phyloP scores from a whole-genome alignment of 2,797 vertebrate species.

The Lates japonicus region DNA sequence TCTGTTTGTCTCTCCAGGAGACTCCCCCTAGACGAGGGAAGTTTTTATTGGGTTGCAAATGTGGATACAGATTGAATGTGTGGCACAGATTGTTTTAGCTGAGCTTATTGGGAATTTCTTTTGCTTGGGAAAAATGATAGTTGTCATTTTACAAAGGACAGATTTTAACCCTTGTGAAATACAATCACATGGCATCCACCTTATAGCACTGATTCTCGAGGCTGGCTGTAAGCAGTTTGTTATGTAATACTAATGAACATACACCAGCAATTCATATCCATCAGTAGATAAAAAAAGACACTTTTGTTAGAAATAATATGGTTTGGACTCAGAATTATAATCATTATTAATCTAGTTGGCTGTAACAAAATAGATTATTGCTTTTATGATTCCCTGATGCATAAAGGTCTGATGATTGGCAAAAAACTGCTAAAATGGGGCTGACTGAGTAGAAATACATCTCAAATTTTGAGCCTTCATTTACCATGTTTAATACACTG shows the following conservation, averaged over 20 bases:
- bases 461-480: conserved; percentile 20
- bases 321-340: conserved; percentile 29
- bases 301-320: conserved; percentile 3
- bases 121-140: conserved; percentile 13
- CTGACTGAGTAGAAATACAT: conserved; percentile 13
- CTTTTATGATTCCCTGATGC: conserved; percentile 19
- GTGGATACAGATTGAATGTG: conserved; percentile 20
- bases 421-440: conserved; percentile 16
- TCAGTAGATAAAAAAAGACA: conserved; percentile 14
- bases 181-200: conserved; percentile 6
- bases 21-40: background rate
- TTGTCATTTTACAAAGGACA: conserved; percentile 20
- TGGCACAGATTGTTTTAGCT: background rate
- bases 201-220: conserved; percentile 4
- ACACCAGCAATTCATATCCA: conserved; percentile 21
- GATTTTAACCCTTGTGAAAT: conserved; percentile 12
- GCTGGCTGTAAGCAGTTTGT: conserved; percentile 3
- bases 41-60: conserved; percentile 16
- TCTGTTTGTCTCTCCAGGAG: conserved; percentile 28
- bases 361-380: conserved; percentile 13
- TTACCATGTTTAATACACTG: conserved; percentile 1
- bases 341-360: conserved; percentile 26
- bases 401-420: conserved; percentile 28
- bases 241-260: conserved; percentile 18
- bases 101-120: conserved; percentile 20